Conservation (phyloP, 2,888 invertebrate genomes). For the Anodontia alba region DNA sequence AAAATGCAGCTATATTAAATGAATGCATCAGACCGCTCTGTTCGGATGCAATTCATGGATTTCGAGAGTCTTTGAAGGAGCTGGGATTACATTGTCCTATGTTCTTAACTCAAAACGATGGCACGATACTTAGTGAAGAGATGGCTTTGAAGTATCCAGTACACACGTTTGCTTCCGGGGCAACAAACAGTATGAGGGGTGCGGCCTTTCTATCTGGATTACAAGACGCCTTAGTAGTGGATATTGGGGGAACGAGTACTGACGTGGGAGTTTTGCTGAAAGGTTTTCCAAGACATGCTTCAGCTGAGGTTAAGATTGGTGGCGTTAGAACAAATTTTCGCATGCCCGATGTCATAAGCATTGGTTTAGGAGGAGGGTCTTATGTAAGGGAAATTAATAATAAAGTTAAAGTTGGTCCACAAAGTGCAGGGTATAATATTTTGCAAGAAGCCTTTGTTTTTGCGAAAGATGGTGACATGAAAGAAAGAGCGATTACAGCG, state of each 20-base stretch:
- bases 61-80: conserved; percentile 68
- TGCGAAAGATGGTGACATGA: conserved; percentile 29
- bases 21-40: conserved; percentile 80
- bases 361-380: conserved; percentile 83
- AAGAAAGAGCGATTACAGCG: conserved; percentile 69
- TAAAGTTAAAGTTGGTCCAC: conserved; percentile 75
- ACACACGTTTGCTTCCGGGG: conserved; percentile 81
- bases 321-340: conserved; percentile 81
- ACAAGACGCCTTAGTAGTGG: conserved; percentile 79
- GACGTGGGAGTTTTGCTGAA: conserved; percentile 79
- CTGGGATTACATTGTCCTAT: conserved; percentile 77
- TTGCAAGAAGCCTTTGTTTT: conserved; percentile 74
- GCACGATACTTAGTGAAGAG: conserved; percentile 78
- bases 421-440: conserved; percentile 80
- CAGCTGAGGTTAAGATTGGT: conserved; percentile 74
- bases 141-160: conserved; percentile 76
- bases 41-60: conserved; percentile 71
- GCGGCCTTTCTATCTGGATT: conserved; percentile 79
- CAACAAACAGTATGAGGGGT: conserved; percentile 84
- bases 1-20: conserved; percentile 83
- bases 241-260: conserved; percentile 82
- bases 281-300: conserved; percentile 80
- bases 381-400: conserved; percentile 58
- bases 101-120: conserved; percentile 82
- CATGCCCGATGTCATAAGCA: conserved; percentile 82